Conservation (phyloP, 2,888 invertebrate genomes). For the Leptinotarsa peninsularis region DNA sequence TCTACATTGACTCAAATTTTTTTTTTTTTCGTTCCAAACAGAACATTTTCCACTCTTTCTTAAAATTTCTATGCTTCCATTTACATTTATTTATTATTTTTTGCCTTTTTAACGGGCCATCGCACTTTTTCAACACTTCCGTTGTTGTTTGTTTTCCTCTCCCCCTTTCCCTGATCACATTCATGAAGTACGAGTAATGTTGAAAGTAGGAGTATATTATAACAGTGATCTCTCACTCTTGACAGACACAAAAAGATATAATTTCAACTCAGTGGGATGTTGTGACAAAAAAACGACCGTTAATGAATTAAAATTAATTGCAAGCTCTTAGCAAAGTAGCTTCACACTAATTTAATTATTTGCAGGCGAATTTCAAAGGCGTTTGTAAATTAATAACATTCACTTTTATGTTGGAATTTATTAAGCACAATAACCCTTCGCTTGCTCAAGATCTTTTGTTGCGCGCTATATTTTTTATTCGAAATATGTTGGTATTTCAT, state of each 20-base stretch:
- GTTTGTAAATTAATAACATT: conserved; percentile 49
- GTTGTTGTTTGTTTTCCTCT: no score
- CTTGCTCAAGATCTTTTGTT: conserved; percentile 37
- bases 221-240: conserved; percentile 1
- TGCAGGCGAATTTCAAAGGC: conserved; percentile 46
- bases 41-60: no score
- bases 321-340: conserved; percentile 41
- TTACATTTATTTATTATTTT: no score
- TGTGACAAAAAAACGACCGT: conserved; percentile 31
- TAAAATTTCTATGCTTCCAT: no score
- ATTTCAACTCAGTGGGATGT: neutral
- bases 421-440: conserved; percentile 40
- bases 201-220: neutral
- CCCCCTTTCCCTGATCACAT: no score
- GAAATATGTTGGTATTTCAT: conserved; percentile 39
- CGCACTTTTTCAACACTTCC: no score
- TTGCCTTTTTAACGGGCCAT: no score
- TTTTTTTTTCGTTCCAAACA: no score
- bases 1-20: no score
- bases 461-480: conserved; percentile 30
- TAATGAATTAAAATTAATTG: conserved; percentile 47
- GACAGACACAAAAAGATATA: neutral
- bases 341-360: conserved; percentile 48
- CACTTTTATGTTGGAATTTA: conserved; percentile 45
- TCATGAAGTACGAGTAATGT: neutral